Evolutionary conservation across 2,797 vertebrate genomes (phyloP).

Genomic region (Thripadectes ignobilis): DNA sequence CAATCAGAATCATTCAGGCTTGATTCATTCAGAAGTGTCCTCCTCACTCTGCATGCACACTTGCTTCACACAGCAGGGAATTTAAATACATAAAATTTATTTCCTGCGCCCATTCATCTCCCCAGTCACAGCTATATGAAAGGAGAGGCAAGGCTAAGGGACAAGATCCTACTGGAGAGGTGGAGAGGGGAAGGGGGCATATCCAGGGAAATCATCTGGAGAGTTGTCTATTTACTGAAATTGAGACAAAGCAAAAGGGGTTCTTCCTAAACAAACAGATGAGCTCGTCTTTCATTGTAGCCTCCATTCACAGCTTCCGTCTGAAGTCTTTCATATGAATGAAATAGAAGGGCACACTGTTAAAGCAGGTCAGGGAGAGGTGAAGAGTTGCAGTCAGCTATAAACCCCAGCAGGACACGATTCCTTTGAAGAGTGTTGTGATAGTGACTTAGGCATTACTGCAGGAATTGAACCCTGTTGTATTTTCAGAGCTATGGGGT

Average conservation of each 20-base stretch:
- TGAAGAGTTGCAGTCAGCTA: not conserved
- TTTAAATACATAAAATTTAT: not conserved
- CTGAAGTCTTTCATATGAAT: not conserved
- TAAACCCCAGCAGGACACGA: not conserved
- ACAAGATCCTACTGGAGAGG: not conserved
- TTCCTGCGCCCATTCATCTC: not conserved
- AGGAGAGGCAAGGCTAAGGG: not conserved
- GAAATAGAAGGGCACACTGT: not conserved
- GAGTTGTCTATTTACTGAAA: not conserved
- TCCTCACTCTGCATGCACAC: not conserved
- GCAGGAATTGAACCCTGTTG: not conserved
- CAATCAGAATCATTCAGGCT: not conserved
- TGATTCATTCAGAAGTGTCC: not conserved
- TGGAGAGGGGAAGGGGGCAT: not conserved
- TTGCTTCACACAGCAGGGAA: rapidly evolving
- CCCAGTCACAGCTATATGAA: not conserved
- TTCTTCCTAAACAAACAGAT: not conserved
- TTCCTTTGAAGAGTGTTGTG: not conserved
- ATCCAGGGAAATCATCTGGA: not conserved
- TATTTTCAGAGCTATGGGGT: not conserved
- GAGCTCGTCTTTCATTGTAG: not conserved
- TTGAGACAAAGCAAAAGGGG: not conserved
- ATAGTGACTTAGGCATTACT: not conserved
- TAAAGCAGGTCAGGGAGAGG: constrained; percentile 16
- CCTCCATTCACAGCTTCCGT: not conserved